phyloP scores from a whole-genome alignment of 1,140 invertebrate genomes.

The Mercenaria mercenaria region DNA sequence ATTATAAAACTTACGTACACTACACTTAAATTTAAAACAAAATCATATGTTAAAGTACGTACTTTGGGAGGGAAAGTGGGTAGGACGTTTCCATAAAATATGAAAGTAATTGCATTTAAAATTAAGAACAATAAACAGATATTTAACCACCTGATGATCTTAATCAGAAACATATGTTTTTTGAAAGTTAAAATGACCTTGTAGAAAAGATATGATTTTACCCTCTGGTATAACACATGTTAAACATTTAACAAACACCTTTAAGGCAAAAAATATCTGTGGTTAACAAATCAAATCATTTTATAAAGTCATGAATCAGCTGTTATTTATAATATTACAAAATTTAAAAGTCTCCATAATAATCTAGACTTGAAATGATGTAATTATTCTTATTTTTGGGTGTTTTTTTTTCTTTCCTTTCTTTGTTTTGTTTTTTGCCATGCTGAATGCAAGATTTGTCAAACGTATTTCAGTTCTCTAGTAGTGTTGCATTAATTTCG shows the following conservation, averaged over 20 bases:
- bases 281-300: no score
- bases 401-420: no score
- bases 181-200: background rate
- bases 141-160: background rate
- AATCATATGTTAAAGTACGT: background rate
- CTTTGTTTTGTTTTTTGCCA: no score
- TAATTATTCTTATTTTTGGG: no score
- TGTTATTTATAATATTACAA: no score
- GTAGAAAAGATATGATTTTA: background rate
- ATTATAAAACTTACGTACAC: no score
- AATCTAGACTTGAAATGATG: no score
- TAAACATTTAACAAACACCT: background rate
- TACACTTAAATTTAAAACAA: background rate
- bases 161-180: background rate
- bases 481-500: no score
- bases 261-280: background rate
- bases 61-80: background rate
- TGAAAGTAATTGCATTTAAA: background rate
- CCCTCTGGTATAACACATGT: background rate
- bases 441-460: no score
- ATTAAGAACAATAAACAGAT: background rate
- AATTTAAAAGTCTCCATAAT: no score
- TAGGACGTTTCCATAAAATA: background rate
- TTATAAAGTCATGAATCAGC: no score
- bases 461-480: no score